phyloP scores from a whole-genome alignment of 35 echinoderm and acorn worm species.

The Heliocidaris erythrogramma region DNA sequence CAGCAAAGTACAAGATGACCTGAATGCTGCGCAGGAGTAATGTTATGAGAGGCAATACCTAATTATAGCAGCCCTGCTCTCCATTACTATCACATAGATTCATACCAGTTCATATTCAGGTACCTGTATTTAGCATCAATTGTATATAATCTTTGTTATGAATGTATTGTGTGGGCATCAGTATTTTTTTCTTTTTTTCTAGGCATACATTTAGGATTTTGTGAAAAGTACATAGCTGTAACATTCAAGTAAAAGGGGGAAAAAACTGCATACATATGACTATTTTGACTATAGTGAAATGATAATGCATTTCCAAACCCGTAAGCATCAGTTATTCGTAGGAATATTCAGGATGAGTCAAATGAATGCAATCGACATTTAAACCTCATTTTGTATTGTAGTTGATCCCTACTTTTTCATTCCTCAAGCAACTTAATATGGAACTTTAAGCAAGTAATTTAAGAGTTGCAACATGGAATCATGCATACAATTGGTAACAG shows the following conservation, averaged over 20 bases:
- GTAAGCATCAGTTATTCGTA: not conserved
- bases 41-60: not conserved
- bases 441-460: not conserved
- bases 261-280: not conserved
- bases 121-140: slow-evolving; percentile 1
- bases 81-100: slow-evolving; percentile 1
- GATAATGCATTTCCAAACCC: not conserved
- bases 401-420: not conserved
- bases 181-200: not conserved
- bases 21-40: slow-evolving; percentile 34
- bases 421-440: not conserved
- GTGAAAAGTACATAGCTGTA: not conserved
- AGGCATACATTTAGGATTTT: not conserved
- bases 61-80: not conserved
- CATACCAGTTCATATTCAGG: slow-evolving; percentile 4
- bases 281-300: not conserved
- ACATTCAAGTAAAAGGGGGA: not conserved
- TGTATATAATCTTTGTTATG: slow-evolving; percentile 40
- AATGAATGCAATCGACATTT: not conserved
- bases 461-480: not conserved
- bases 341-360: not conserved
- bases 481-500: not conserved
- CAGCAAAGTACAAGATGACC: slow-evolving; percentile 63
- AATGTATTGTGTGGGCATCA: not conserved
- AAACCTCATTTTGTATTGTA: not conserved